Evolutionary conservation across 2,113 vertebrate species (phyloP), one percentile per base, ranked within the genome.

Genomic region (Hoplias malabaricus): DNA sequence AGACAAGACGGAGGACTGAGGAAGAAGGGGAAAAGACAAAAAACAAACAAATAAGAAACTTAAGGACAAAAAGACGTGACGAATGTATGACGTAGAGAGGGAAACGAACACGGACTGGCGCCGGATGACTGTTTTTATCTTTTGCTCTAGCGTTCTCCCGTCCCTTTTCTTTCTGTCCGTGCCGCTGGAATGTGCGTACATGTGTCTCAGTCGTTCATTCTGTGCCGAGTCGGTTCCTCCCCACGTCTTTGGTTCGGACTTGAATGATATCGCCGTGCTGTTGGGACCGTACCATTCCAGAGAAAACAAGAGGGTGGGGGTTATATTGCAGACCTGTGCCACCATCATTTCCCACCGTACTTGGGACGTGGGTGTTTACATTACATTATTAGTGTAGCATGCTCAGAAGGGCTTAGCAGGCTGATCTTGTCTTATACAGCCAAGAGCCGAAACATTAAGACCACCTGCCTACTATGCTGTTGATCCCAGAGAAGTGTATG

Each of bases 11-110:
- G 81, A 63, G 29, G 67, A 78, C 66, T 77, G 78, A 61, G 10
- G 54, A 82, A 73, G 36, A 53, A 53, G 50, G 57, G 72, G 46
- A 31, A 62, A 72, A 84, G 73, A 34, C 61, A 48, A 76, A 56
- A 65, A 74, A 57, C 73, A n/a, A n/a, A n/a, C n/a, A n/a, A n/a
- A n/a, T n/a, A n/a, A 61, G 31, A 21, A 53, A 57, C 43, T 27
- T 1, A 40, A 40, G 48, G 48, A 69, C 13, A 73, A 57, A n/a
- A 65, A 75, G 87, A 90, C 87, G 53, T 83, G 83, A 89, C 86
- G 88, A 90, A 90, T 91, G 92, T 90, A 90, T 78, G 69, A 82
- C 84, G 80, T 82, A 72, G 83, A 81, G 82, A 67, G 81, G 54
- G 23, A 70, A 21, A 73, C 81, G 75, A 81, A 50, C 56, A 27